Percentiles rank a stretch among this genome's conserved stretches.
Conservation (phyloP, 1,140 invertebrate species). For the Trypoxylus dichotomus region DNA sequence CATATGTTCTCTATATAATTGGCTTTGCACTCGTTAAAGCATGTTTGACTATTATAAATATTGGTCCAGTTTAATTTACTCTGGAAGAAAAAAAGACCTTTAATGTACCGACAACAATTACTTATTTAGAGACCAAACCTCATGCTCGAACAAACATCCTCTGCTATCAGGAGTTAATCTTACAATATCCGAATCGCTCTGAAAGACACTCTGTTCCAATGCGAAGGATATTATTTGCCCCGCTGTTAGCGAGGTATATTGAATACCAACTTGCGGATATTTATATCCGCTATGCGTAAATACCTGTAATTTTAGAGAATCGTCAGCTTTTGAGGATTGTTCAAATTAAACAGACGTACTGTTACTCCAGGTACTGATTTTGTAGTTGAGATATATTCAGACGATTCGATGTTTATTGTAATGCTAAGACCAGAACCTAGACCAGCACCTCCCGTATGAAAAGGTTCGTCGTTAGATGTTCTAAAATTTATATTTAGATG, state of each 20-base stretch:
- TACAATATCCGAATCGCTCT: background rate
- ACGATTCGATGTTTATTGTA: background rate
- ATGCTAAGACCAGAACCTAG: conserved; percentile 9
- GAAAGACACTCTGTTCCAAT: background rate
- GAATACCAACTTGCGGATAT: background rate
- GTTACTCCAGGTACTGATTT: background rate
- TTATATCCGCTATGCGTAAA: background rate
- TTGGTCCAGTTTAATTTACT: background rate
- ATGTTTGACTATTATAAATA: conserved; percentile 9
- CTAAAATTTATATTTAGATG: background rate
- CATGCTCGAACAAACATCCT: conserved; percentile 8
- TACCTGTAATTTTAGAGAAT: background rate
- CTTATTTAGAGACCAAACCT: background rate
- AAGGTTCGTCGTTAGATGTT: background rate
- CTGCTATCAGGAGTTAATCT: background rate
- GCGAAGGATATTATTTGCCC: background rate
- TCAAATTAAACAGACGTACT: background rate
- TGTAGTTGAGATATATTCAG: conserved; percentile 10
- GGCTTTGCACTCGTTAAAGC: conserved; percentile 27
- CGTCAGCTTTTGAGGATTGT: background rate
- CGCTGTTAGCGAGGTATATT: background rate
- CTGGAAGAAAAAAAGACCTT: background rate
- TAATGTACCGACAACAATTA: no score
- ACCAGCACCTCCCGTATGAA: conserved; percentile 2
- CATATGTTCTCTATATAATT: background rate